Base-by-base conservation (phyloP, 2,797 vertebrate species). In the Steatocranus sp. region DNA sequence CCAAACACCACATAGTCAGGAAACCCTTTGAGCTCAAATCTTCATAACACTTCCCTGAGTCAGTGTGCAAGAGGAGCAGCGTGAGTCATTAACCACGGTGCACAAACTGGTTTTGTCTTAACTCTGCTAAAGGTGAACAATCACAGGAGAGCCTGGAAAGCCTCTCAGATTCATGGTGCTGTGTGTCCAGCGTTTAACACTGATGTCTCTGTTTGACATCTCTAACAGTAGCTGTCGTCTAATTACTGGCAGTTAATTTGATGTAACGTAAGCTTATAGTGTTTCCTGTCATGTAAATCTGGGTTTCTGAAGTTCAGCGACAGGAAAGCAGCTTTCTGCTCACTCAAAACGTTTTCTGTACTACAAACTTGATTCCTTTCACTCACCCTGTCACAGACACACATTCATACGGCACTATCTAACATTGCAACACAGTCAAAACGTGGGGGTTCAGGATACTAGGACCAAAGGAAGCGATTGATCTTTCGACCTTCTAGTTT, bases 271-370 rank as follows among this genome's bases (percentile, higher is more conserved):
- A 66, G 36, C 61, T 66, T 41, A 7, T 38, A 10, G n/a, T 6
- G 12, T 41, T 66, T 66, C 36, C 5, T 38, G n/a, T 23, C 9
- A n/a, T 1, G 1, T 66, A 41, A 66, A 18, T 58, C 30, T 58
- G 54, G 5, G 34, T 66, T 4, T 15, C 36, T 63, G 58, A 36
- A 38, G 58, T 38, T 7, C 58, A 10, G n/a, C 20, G 0, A 41
- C 36, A 7, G 0, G 5, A 66, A 0, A 0, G 11, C 32, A 63
- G 32, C 11, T 20, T 11, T 63, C 18, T 63, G 32, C 58, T 63
- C 4, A 36, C 18, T 63, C 18, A 12, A 6, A 34, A 36, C 18
- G 2, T 12, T 63, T 63, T 36, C 58, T 63, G 0, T 34, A 20
- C 58, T 63, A 56, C 58, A 36, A 0, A 8, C 32, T n/a, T 12